phyloP scores from a whole-genome alignment of 1,140 invertebrate species.

The Temnothorax longispinosus region DNA sequence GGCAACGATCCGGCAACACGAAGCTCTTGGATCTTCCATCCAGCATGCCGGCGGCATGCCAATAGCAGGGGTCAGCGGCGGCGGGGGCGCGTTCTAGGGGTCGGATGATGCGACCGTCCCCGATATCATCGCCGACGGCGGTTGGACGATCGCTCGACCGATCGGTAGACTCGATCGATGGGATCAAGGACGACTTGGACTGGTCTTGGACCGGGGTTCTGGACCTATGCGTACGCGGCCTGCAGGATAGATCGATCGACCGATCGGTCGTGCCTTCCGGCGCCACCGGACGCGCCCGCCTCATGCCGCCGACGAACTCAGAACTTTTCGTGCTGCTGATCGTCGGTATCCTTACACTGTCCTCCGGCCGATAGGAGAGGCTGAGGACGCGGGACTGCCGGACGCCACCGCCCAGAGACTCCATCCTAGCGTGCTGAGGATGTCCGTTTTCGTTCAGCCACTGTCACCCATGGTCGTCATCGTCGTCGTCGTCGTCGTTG shows the following conservation, averaged over 20 bases:
- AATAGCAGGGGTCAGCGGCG: conserved; percentile 66
- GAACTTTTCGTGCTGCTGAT: conserved; percentile 68
- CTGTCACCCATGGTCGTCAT: conserved; percentile 66
- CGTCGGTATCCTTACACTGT: conserved; percentile 78
- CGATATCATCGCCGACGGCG: not conserved
- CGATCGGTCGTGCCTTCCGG: conserved; percentile 21
- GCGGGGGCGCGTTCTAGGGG: conserved; percentile 73
- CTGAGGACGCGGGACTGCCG: conserved; percentile 69
- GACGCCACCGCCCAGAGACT: conserved; percentile 35
- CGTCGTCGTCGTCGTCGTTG: conserved; percentile 5
- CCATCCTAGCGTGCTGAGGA: conserved; percentile 67
- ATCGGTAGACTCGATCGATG: not conserved
- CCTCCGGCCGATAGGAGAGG: conserved; percentile 79
- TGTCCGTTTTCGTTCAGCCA: conserved; percentile 83
- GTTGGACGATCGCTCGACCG: conserved; percentile 32
- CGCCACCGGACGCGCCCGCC: conserved; percentile 55
- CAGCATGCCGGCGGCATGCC: conserved; percentile 75
- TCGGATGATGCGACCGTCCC: conserved; percentile 74
- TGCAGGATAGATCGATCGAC: conserved; percentile 9
- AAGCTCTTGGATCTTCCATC: conserved; percentile 82
- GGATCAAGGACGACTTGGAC: conserved; percentile 26
- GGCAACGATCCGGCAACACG: conserved; percentile 78
- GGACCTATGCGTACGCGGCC: not conserved
- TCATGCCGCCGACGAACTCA: conserved; percentile 62
- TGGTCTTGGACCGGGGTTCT: conserved; percentile 24